Evolutionary conservation across 1,140 invertebrate species (phyloP).

Genomic region (Drosophila malerkotliana): DNA sequence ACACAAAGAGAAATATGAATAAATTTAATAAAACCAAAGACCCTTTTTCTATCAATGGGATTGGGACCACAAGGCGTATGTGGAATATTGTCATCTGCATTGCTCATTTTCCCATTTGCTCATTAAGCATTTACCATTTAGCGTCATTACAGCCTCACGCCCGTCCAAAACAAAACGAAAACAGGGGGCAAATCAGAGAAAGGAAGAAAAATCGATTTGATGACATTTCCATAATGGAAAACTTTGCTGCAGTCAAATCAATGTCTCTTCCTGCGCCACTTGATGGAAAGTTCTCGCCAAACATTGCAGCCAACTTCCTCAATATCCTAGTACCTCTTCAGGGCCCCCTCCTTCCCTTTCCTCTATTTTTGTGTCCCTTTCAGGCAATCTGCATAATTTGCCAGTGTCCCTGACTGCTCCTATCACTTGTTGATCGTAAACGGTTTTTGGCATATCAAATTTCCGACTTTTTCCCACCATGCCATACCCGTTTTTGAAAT

Average conservation of each 20-base stretch:
- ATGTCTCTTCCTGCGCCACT: constrained; percentile 57
- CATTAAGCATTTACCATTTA: constrained; percentile 16
- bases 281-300: constrained; percentile 56
- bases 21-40: constrained; percentile 69
- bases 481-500: constrained; percentile 21
- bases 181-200: constrained; percentile 1
- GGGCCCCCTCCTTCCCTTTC: neutral
- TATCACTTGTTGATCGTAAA: constrained; percentile 76
- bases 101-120: constrained; percentile 7
- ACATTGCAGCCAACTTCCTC: constrained; percentile 59
- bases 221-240: constrained; percentile 62
- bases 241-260: constrained; percentile 58
- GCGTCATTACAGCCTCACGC: constrained; percentile 18
- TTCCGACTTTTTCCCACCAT: constrained; percentile 59
- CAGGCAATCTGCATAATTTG: constrained; percentile 72
- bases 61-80: constrained; percentile 6
- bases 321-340: constrained; percentile 39
- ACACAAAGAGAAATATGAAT: constrained; percentile 72
- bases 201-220: constrained; percentile 45
- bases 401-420: constrained; percentile 17
- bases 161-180: constrained; percentile 11
- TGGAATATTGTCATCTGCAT: constrained; percentile 9
- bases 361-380: neutral
- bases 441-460: constrained; percentile 60
- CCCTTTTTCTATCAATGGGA: constrained; percentile 1